These are phyloP conservation scores for Euclidia mi DNA, from an alignment of 2,888 invertebrate genomes.

Conservation along the genomic window DNA sequence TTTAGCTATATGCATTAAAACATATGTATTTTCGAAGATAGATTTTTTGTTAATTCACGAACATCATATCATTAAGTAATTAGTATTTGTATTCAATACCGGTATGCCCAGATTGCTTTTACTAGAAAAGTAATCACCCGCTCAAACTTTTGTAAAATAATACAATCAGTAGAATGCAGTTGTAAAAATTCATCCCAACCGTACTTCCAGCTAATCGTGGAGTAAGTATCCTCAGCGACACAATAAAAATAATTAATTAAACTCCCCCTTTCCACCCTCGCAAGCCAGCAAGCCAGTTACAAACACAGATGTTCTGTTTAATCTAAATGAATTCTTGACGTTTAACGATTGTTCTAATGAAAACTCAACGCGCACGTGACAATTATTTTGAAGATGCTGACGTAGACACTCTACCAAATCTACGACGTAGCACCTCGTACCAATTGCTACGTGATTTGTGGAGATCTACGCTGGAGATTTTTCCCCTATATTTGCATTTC, in stretches of 20 bases:
- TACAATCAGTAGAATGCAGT: too few relatives aligned
- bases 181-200: not conserved
- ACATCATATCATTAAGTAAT: too few relatives aligned
- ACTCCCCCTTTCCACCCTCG: conserved; percentile 13
- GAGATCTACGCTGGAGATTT: not conserved
- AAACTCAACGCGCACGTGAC: conserved; percentile 19
- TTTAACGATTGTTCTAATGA: conserved; percentile 38
- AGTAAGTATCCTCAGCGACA: conserved; percentile 16
- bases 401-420: conserved; percentile 15
- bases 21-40: too few relatives aligned
- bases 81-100: too few relatives aligned
- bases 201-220: conserved; percentile 3
- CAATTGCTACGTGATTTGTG: conserved; percentile 7
- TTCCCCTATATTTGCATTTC: too few relatives aligned
- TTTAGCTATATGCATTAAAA: too few relatives aligned
- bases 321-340: conserved; percentile 41
- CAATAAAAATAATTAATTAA: conserved; percentile 51
- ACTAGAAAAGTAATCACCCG: too few relatives aligned
- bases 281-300: conserved; percentile 23
- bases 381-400: conserved; percentile 17
- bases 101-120: too few relatives aligned
- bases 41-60: too few relatives aligned
- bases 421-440: conserved; percentile 37
- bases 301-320: conserved; percentile 49
- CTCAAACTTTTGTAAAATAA: too few relatives aligned